Conservation (phyloP, 2,888 invertebrate genomes). For the Sialis fuliginosa region DNA sequence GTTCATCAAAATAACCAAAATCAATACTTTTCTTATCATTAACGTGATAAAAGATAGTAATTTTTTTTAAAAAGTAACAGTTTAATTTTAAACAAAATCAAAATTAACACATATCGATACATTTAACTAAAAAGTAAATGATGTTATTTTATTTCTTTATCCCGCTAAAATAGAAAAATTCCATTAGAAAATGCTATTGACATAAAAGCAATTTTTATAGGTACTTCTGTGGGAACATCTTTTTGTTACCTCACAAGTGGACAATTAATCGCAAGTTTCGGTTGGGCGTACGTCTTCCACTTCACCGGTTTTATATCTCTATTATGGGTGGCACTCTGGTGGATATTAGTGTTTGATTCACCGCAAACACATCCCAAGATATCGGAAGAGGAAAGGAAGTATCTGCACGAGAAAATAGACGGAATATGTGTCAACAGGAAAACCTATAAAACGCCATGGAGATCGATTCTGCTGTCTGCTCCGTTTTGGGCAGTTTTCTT, state of each 20-base stretch:
- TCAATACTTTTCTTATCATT: too few species aligned
- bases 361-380: constrained; percentile 18
- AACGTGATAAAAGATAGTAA: too few species aligned
- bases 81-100: too few species aligned
- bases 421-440: background rate
- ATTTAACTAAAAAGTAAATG: background rate
- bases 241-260: constrained; percentile 24
- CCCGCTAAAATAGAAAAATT: background rate
- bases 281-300: constrained; percentile 28
- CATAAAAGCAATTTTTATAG: constrained; percentile 13
- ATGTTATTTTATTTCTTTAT: background rate
- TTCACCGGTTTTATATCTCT: constrained; percentile 13
- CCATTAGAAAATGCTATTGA: background rate
- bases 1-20: too few species aligned
- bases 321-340: constrained; percentile 22
- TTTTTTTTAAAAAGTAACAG: too few species aligned
- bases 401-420: constrained; percentile 9
- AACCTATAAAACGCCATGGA: constrained; percentile 10
- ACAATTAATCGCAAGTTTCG: constrained; percentile 18
- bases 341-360: constrained; percentile 14
- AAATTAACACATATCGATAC: too few species aligned
- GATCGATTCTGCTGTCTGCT: constrained; percentile 9
- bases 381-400: constrained; percentile 13
- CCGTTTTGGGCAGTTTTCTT: constrained; percentile 12
- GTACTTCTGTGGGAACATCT: constrained; percentile 30